Evolutionary conservation across 2,888 invertebrate species (phyloP).

Genomic region (Eucera pruinosa): DNA sequence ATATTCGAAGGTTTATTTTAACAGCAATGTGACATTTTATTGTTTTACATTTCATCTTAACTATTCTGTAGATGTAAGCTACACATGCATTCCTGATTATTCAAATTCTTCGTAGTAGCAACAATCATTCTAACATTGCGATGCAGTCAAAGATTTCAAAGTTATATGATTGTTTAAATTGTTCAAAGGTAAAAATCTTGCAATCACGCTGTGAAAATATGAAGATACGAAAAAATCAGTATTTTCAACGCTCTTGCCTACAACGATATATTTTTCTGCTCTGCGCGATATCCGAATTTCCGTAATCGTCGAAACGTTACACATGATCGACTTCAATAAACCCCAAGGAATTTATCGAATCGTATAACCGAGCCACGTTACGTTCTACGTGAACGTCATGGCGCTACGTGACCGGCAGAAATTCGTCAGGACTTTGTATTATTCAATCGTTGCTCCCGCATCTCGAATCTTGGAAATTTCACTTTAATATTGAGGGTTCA

Average conservation of each 20-base stretch:
- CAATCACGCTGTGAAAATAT: neutral
- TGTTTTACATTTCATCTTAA: too few relatives aligned
- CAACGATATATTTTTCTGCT: neutral
- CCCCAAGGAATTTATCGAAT: slow-evolving; percentile 36
- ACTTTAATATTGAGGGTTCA: slow-evolving; percentile 41
- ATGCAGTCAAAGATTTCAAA: too few relatives aligned
- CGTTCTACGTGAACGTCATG: neutral
- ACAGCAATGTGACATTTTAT: too few relatives aligned
- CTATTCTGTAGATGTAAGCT: too few relatives aligned
- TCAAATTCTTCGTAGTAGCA: too few relatives aligned
- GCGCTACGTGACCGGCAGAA: slow-evolving; percentile 29
- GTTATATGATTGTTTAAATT: too few relatives aligned
- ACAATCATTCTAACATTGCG: too few relatives aligned
- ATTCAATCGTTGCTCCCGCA: slow-evolving; percentile 11
- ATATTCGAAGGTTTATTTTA: too few relatives aligned
- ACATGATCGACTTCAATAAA: slow-evolving; percentile 22
- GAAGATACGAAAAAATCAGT: neutral
- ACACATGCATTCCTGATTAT: too few relatives aligned
- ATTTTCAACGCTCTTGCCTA: neutral
- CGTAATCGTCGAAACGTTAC: slow-evolving; percentile 4
- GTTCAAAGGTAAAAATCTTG: too few relatives aligned
- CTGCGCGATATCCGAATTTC: neutral
- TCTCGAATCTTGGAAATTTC: slow-evolving; percentile 26
- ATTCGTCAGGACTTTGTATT: slow-evolving; percentile 21
- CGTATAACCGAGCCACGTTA: slow-evolving; percentile 25